phyloP scores from a whole-genome alignment of 2,113 vertebrate species.

The Campylorhamphus procurvoides region DNA sequence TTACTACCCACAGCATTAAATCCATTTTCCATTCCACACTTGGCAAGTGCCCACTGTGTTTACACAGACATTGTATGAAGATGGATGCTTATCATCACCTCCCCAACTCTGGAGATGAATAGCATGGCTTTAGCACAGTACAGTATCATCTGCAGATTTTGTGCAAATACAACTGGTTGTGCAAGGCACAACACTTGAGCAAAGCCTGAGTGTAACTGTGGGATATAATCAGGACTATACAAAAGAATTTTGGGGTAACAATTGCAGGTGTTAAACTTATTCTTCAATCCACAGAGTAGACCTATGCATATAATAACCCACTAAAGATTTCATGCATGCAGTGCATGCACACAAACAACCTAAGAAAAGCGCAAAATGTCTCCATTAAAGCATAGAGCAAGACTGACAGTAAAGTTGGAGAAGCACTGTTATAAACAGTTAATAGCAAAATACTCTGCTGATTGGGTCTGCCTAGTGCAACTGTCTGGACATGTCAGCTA shows the following conservation, averaged over 20 bases:
- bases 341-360: neutral
- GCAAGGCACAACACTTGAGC: neutral
- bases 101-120: fast-evolving
- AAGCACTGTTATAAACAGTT: neutral
- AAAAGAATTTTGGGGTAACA: neutral
- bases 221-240: neutral
- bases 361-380: neutral
- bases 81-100: neutral
- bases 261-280: neutral
- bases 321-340: neutral
- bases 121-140: neutral
- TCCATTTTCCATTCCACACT: neutral
- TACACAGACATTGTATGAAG: neutral
- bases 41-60: neutral
- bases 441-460: neutral
- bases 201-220: neutral
- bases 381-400: neutral
- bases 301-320: neutral
- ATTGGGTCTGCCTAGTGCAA: neutral
- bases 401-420: neutral
- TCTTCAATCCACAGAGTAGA: neutral
- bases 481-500: neutral
- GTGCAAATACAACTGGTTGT: neutral
- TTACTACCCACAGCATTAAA: neutral
- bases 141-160: neutral